Base-by-base conservation (phyloP, 23 tunicate species). In the Clavelina lepadiformis region DNA sequence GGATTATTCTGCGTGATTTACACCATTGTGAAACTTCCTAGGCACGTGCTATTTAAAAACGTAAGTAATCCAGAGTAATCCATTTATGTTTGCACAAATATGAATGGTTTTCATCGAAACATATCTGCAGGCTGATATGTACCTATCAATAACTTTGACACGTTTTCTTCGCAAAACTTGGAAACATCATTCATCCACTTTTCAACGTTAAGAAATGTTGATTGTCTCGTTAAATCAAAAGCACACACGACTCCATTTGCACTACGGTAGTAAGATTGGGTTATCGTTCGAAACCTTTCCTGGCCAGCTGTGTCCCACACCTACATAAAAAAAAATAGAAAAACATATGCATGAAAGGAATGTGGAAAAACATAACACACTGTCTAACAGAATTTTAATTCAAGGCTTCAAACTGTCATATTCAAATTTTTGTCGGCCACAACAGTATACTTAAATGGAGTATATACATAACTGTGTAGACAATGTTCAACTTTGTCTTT, bases 221-320 rank as follows among this genome's bases (percentile, higher is more conserved):
- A 1, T 35, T 72, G 62, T 28, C 53, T 49, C 1, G 93, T 84
- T 31, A 84, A 67, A 70, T 84, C 93, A 75, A 84, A 84, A 7
- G 83, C 82, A 63, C 93, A 84, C 2, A 84, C 29, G 5, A 84
- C 83, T 1, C 78, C 93, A 84, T 84, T 60, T 22, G 93, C 93
- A 71, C 93, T 84, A 30, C 93, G 67, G 44, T 84, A 84, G 54
- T 84, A 84, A 2, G 93, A 67, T 46, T 84, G 93, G 31, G 93
- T 84, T 21, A 84, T 84, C 0, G 93, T 84, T 0, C 93, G 78
- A 55, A 84, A 84, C 24, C 93, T 71, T 41, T 84, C 93, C 46
- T 84, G 93, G 3, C 93, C 93, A n/a, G 93, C 93, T 33, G 93
- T 84, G 33, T 84, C 93, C 93, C 93, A 84, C 0, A 84, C 82